Evolutionary conservation across 2,888 invertebrate species (phyloP).

Genomic region (Harpalus rufipes): DNA sequence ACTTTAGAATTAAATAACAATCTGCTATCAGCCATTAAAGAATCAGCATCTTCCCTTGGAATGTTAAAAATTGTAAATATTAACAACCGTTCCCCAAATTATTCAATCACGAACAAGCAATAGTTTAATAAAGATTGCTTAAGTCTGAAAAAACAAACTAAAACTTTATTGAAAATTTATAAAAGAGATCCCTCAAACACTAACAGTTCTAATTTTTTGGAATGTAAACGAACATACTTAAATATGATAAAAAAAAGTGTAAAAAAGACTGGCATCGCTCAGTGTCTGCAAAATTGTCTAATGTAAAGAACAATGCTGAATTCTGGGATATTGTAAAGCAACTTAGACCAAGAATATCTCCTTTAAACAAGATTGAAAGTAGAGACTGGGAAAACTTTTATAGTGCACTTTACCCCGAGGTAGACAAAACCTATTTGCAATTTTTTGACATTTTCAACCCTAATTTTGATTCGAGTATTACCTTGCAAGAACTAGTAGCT

Average conservation of each 20-base stretch:
- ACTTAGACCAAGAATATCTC: not conserved
- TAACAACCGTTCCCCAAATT: not conserved
- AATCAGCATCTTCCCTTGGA: not conserved
- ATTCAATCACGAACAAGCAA: not conserved
- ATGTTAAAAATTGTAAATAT: not conserved
- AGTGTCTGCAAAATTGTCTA: not conserved
- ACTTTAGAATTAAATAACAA: not conserved
- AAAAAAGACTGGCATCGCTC: not conserved
- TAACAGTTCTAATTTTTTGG: not conserved
- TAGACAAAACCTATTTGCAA: not conserved
- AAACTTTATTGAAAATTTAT: not conserved
- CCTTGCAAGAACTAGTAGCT: not conserved
- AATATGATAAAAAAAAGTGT: not conserved
- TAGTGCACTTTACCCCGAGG: not conserved
- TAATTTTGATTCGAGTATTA: not conserved
- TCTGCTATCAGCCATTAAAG: not conserved
- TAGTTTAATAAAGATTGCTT: not conserved
- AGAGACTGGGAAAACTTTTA: not conserved
- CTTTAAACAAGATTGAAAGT: not conserved
- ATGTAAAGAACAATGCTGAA: not conserved
- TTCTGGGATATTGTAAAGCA: not conserved
- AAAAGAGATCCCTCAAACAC: too few relatives aligned
- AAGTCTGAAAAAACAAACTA: slow-evolving; percentile 3
- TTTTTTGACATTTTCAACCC: not conserved
- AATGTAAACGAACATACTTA: not conserved